Evolutionary conservation across 2,113 vertebrate genomes (phyloP), one percentile per base, ranked within the genome.

Genomic region (Irena cyanogastra): DNA sequence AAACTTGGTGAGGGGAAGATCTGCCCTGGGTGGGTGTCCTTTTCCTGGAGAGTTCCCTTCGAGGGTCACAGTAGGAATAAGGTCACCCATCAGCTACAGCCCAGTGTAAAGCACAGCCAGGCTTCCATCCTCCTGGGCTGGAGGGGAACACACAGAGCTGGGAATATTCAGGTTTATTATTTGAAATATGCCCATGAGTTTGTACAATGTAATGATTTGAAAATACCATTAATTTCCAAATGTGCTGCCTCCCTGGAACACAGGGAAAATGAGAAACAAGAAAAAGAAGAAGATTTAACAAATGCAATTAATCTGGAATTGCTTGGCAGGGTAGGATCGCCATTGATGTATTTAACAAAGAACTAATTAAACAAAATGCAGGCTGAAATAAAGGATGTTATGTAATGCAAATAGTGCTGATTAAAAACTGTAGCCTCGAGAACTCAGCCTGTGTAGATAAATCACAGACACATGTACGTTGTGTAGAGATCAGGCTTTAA

Each of bases 261-360:
- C 80, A 71, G 56, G 49, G 33, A 87, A 94, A 93, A 93, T 31
- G 16, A 64, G 68, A 86, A 90, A 78, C 41, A 21, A 69, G 72
- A 30, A 79, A 61, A 75, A 64, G 45, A 66, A 31, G 17, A 72
- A 86, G 18, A 68, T 77, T 92, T 92, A 92, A 85, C 71, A 92
- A 87, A 80, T 64, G 84, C 71, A 95, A 83, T 93, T 93, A 91
- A 94, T 95, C 71, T 81, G 82, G 53, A 93, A 92, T 84, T 81
- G 69, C 56, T 92, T 89, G 84, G 42, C 82, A 90, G 45, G 47
- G 78, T 60, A 86, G 44, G 60, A 60, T 83, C 2, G 2, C 56
- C 83, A 74, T 31, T 94, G 86, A 94, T 88, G 56, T 87, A 92
- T 92, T 90, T 74, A 88, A 84, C 77, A 95, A 95, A 94, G 72